A percentile compares a stretch with the other conserved stretches of the same genome.
Evolutionary conservation across 2,113 vertebrate genomes (phyloP).

Genomic region (Junco hyemalis): DNA sequence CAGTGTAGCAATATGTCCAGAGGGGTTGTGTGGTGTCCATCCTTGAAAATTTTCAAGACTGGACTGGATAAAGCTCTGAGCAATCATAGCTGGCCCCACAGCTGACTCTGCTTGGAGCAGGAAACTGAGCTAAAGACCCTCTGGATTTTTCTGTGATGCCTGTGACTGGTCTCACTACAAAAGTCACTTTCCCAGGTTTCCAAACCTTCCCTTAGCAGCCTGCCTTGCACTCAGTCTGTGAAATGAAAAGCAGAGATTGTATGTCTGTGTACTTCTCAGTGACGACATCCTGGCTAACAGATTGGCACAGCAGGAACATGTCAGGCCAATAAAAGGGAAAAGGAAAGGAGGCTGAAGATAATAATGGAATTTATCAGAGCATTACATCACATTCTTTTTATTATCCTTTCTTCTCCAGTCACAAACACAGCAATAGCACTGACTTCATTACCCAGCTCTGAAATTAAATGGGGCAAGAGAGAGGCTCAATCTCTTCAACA

Average conservation of each 20-base stretch:
- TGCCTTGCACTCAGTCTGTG: background rate
- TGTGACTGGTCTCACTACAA: background rate
- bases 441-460: slow-evolving; percentile 29
- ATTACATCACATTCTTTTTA: slow-evolving; percentile 26
- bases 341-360: background rate
- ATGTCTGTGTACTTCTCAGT: background rate
- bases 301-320: slow-evolving; percentile 51
- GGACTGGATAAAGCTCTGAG: background rate
- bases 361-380: slow-evolving; percentile 36
- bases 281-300: background rate
- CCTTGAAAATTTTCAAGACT: background rate
- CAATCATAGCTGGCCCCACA: background rate
- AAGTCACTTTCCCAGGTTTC: background rate
- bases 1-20: background rate
- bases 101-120: background rate
- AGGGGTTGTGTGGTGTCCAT: background rate
- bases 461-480: slow-evolving; percentile 44
- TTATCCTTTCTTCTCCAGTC: background rate
- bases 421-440: background rate
- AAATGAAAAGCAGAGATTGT: background rate
- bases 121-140: background rate
- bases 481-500: background rate
- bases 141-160: background rate
- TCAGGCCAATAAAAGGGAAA: slow-evolving; percentile 33
- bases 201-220: background rate